Base-by-base conservation (phyloP, 2,888 invertebrate genomes). In the Brassicogethes aeneus region DNA sequence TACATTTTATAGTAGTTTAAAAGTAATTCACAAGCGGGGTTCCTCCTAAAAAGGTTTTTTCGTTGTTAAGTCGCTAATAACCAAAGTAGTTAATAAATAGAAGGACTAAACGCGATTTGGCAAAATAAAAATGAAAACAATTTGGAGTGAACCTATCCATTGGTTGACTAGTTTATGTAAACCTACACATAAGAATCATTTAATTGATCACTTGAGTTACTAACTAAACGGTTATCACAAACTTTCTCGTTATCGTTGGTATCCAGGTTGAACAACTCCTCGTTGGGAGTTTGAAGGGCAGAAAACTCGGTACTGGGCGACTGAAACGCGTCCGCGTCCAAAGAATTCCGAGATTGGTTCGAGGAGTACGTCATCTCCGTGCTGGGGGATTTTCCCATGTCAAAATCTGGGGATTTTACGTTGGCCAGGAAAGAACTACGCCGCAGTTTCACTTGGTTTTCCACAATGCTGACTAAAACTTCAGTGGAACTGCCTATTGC, bases 401-500 rank as follows among this genome's bases (percentile, higher is more conserved):
- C 59, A 12, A 47, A 53, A 39, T 62, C 61, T 3, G 61, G 61
- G 2, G 61, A 62, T 44, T 52, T 59, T 7, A 36, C 33, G 29
- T 35, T 45, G 13, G 50, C 44, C 16, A 58, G 36, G 40, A 56
- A 54, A 2, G 62, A 63, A 37, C 54, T 60, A 37, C 56, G 50
- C 13, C 62, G 47, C 14, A 62, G 43, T 15, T 57, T 58, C 3
- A 56, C 60, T 41, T 62, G 62, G 48, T 59, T 65, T 42, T 65
- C 66, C 15, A 66, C 57, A 13, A 66, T 66, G 47, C 63, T 61
- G 36, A 62, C 63, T 12, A 66, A 43, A 7, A 66, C 61, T 44
- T 66, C 66, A 0, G 64, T 61, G 5, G 64, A 65, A 33, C 59
- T 64, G 10, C 64, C 64, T 16, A 66, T 66, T 0, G 66, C 66